Conservation (phyloP, 1,140 invertebrate genomes). For the Branchinecta lindahli region DNA sequence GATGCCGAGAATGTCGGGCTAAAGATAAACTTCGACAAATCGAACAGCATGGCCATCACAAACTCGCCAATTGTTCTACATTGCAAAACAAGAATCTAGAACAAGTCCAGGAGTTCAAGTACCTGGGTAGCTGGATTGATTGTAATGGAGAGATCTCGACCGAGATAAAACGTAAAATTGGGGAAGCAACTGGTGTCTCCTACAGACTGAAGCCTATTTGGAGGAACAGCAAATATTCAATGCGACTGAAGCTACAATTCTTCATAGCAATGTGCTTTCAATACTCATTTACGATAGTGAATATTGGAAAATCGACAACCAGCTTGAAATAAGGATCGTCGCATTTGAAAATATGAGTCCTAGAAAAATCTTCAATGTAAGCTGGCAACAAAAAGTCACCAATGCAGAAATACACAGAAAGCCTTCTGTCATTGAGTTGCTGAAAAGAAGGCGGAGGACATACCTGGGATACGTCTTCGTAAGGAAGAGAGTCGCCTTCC, state of each 20-base stretch:
- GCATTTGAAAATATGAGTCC: neutral
- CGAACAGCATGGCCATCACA: neutral
- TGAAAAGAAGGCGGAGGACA: neutral
- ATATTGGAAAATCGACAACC: neutral
- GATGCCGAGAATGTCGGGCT: slow-evolving; percentile 14
- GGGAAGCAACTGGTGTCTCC: neutral
- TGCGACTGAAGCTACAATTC: neutral
- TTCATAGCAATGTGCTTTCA: neutral
- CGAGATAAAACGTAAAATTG: slow-evolving; percentile 1
- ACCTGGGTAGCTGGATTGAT: neutral
- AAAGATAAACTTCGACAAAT: slow-evolving; percentile 1
- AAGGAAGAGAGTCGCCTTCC: too few species aligned
- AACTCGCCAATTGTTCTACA: neutral
- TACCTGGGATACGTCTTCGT: neutral
- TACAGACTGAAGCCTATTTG: neutral
- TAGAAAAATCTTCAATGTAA: neutral
- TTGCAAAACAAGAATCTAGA: slow-evolving; percentile 10
- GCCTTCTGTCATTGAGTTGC: neutral
- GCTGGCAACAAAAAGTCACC: slow-evolving; percentile 3
- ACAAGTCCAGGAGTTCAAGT: slow-evolving; percentile 10
- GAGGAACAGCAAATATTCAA: neutral
- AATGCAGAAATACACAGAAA: neutral
- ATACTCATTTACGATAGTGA: neutral
- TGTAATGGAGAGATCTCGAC: neutral
- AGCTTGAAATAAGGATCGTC: neutral